Percentiles rank a stretch among this genome's conserved stretches.
phyloP scores from a whole-genome alignment of 2,888 invertebrate species.

The Neocrepidodera transversa region DNA sequence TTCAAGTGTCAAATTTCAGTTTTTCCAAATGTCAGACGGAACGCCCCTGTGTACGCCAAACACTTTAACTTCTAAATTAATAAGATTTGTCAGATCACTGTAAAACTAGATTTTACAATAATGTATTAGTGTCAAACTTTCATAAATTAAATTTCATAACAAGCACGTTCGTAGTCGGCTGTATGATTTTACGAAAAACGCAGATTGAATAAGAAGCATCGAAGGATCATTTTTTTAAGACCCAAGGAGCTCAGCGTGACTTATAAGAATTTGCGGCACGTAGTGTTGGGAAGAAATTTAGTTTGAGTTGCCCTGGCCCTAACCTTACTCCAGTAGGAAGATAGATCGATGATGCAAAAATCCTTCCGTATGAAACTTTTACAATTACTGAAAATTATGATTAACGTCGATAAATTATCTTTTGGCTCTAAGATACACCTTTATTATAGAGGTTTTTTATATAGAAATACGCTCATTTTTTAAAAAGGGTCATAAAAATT shows the following conservation, averaged over 20 bases:
- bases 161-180: neutral
- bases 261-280: neutral
- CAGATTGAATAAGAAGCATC: neutral
- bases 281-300: neutral
- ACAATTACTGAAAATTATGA: too few species aligned
- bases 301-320: neutral
- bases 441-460: too few species aligned
- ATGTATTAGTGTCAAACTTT: neutral
- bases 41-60: too few species aligned
- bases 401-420: too few species aligned
- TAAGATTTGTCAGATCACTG: neutral
- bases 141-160: neutral
- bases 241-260: neutral
- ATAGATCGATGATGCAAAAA: neutral
- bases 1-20: too few species aligned
- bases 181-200: conserved; percentile 1
- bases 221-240: neutral
- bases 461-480: too few species aligned
- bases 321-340: neutral
- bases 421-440: too few species aligned
- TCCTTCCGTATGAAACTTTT: too few species aligned
- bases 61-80: neutral
- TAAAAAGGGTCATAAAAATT: too few species aligned
- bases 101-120: neutral
- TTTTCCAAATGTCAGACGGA: too few species aligned